These are phyloP conservation scores for Harmothoe impar DNA, from an alignment of 2,888 invertebrate genomes.

Conservation along the genomic window DNA sequence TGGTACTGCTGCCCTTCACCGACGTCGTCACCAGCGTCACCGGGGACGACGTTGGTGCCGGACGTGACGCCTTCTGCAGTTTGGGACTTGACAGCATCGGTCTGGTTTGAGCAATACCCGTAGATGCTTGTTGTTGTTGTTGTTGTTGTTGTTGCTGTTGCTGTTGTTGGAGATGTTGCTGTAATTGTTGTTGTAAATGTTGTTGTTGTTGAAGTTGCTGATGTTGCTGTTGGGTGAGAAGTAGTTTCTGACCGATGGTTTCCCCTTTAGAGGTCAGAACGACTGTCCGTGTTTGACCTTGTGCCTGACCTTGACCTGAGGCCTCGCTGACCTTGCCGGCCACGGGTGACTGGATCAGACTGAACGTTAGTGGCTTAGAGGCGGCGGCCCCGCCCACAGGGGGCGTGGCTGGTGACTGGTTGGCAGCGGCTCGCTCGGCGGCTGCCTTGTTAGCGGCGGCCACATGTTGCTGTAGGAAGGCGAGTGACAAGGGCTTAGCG, in stretches of 20 bases:
- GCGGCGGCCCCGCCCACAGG: background rate
- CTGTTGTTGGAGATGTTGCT: background rate
- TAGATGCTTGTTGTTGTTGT: conserved; percentile 50
- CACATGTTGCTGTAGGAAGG: conserved; percentile 50
- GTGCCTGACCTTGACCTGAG: conserved; percentile 7
- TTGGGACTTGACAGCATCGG: conserved; percentile 34
- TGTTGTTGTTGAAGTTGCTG: conserved; percentile 60
- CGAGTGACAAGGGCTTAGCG: conserved; percentile 36
- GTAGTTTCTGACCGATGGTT: conserved; percentile 34
- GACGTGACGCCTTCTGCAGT: background rate
- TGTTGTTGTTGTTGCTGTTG: background rate
- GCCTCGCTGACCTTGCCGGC: conserved; percentile 36
- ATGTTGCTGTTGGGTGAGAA: conserved; percentile 7
- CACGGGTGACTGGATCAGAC: conserved; percentile 63
- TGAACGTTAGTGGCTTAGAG: conserved; percentile 66
- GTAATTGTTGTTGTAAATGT: conserved; percentile 36
- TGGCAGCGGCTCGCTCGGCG: background rate
- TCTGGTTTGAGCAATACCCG: background rate
- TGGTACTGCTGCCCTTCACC: conserved; percentile 40
- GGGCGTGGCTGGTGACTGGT: background rate
- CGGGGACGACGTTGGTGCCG: conserved; percentile 20
- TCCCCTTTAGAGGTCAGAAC: conserved; percentile 63
- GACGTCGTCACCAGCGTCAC: conserved; percentile 34
- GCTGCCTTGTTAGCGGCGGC: conserved; percentile 25
- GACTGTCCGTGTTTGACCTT: conserved; percentile 62